Conservation (phyloP, 2,113 vertebrate species). For the Toxotes jaculatrix region DNA sequence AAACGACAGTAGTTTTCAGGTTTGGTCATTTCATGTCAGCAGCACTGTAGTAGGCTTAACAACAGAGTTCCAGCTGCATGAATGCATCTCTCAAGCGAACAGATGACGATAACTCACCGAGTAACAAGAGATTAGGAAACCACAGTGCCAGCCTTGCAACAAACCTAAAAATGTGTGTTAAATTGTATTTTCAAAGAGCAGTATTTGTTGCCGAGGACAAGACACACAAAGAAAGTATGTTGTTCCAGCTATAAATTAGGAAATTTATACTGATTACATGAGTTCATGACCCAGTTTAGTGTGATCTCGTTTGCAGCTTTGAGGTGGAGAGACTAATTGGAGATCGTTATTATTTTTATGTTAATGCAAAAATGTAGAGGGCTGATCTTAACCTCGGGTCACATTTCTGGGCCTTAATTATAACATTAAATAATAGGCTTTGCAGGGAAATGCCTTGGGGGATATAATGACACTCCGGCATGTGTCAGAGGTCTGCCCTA, state of each 20-base stretch:
- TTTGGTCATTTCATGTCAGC: constrained; percentile 21
- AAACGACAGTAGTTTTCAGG: constrained; percentile 2
- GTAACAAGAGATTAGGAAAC: constrained; percentile 19
- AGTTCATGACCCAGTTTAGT: constrained; percentile 69
- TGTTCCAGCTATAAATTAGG: constrained; percentile 51
- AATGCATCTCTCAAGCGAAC: constrained; percentile 22
- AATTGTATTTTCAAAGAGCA: constrained; percentile 49
- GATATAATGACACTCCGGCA: constrained; percentile 42
- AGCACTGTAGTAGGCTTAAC: neutral
- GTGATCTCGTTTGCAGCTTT: constrained; percentile 52
- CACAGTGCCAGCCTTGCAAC: constrained; percentile 8
- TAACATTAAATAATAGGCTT: constrained; percentile 69
- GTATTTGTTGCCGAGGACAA: constrained; percentile 33
- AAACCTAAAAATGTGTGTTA: neutral
- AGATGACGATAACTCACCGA: constrained; percentile 28
- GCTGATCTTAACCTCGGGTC: constrained; percentile 64
- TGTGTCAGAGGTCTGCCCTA: constrained; percentile 36
- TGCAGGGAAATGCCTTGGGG: constrained; percentile 40
- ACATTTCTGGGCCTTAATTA: constrained; percentile 65
- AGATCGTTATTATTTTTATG: constrained; percentile 72
- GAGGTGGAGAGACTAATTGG: constrained; percentile 73
- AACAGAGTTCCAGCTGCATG: constrained; percentile 20
- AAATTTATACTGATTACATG: constrained; percentile 57
- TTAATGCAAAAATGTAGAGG: constrained; percentile 59
- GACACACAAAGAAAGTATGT: constrained; percentile 35